A percentile compares a stretch with the other conserved stretches of the same genome.
phyloP scores from a whole-genome alignment of 2,113 vertebrate genomes.

The Passer domesticus region DNA sequence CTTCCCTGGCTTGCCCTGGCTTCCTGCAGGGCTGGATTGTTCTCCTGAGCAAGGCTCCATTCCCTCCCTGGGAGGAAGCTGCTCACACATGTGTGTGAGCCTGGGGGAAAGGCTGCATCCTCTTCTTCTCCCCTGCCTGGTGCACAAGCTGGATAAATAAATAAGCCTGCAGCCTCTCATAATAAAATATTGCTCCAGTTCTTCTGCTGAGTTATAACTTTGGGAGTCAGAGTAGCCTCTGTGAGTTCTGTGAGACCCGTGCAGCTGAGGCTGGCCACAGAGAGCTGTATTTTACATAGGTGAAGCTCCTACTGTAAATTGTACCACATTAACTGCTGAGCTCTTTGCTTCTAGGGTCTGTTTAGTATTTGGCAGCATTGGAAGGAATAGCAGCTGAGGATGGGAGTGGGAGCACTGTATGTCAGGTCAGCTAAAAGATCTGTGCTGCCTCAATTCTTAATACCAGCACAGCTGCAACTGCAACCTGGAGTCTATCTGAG shows the following conservation, averaged over 20 bases:
- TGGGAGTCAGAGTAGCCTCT: not conserved
- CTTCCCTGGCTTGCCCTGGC: not conserved
- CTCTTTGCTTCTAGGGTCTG: conserved; percentile 10
- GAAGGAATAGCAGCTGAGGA: not conserved
- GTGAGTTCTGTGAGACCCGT: not conserved
- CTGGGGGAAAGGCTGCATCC: not conserved
- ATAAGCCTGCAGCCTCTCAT: conserved; percentile 13
- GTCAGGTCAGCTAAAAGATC: not conserved
- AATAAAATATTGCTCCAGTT: conserved; percentile 7
- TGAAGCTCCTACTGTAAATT: conserved; percentile 1
- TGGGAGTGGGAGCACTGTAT: not conserved
- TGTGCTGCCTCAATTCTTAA: not conserved
- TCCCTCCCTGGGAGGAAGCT: not conserved
- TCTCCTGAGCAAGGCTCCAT: not conserved
- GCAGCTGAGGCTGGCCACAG: not conserved
- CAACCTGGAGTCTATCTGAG: not conserved
- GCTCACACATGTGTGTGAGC: not conserved
- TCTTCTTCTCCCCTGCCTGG: not conserved
- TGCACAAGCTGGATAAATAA: not conserved
- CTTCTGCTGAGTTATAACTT: not conserved
- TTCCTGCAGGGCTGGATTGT: not conserved
- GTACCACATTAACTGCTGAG: conserved; percentile 22
- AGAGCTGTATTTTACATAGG: conserved; percentile 9
- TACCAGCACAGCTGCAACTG: not conserved
- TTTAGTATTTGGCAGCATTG: not conserved